A percentile compares a stretch with the other conserved stretches of the same genome.
Conservation (phyloP, 2,113 vertebrate species). For the Gopherus evgoodei region DNA sequence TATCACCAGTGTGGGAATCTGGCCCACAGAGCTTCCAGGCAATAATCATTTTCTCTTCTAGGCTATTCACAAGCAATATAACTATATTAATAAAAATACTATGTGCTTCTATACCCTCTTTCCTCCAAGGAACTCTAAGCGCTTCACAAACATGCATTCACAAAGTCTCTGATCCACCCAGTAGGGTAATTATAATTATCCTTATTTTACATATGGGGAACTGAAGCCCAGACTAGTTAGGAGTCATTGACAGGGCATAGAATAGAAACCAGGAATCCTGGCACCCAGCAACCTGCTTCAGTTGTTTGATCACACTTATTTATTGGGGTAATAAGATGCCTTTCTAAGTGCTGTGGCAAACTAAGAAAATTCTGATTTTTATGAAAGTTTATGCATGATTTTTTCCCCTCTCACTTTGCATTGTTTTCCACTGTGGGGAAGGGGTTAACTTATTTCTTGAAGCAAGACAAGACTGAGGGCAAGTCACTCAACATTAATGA, state of each 20-base stretch:
- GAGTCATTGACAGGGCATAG: too few relatives aligned
- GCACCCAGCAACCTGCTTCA: not conserved
- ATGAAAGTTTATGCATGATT: too few relatives aligned
- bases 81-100: not conserved
- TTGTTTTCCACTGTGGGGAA: too few relatives aligned
- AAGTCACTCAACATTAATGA: too few relatives aligned
- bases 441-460: too few relatives aligned
- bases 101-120: not conserved
- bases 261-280: accelerated
- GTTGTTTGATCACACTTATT: not conserved
- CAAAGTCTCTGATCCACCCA: not conserved
- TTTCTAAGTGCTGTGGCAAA: not conserved
- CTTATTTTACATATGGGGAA: not conserved
- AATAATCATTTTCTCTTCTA: not conserved
- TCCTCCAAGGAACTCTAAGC: not conserved
- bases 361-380: too few relatives aligned
- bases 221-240: not conserved
- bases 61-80: too few relatives aligned
- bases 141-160: not conserved
- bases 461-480: too few relatives aligned
- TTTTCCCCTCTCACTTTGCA: too few relatives aligned
- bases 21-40: not conserved
- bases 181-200: not conserved
- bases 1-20: not conserved
- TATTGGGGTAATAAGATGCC: not conserved